Evolutionary conservation across 1,140 invertebrate species (phyloP).

Genomic region (Orchesella cincta): DNA sequence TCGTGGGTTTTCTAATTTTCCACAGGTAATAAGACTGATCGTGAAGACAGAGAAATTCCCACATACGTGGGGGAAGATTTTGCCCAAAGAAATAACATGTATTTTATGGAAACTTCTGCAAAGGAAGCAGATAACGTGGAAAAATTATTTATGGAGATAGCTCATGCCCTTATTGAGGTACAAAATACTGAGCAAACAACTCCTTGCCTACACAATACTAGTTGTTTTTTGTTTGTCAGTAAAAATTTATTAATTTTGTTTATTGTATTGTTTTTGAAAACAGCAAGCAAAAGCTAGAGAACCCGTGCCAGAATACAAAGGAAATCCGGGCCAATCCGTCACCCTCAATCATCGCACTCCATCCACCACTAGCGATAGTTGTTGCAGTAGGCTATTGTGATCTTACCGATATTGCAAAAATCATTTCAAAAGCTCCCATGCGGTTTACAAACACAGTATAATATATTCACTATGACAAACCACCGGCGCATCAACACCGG

Average conservation of each 20-base stretch:
- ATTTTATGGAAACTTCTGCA: slow-evolving; percentile 96
- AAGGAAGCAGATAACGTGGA: slow-evolving; percentile 98
- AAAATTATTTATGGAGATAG: slow-evolving; percentile 92
- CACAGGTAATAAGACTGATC: slow-evolving; percentile 91
- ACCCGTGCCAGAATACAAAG: slow-evolving; percentile 41
- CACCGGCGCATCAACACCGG: background rate
- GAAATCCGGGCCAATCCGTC: slow-evolving; percentile 38
- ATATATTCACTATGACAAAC: no score
- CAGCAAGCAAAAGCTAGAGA: slow-evolving; percentile 49
- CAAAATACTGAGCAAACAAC: slow-evolving; percentile 37
- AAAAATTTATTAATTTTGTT: background rate
- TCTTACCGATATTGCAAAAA: no score
- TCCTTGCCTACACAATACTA: background rate
- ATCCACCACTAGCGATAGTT: slow-evolving; percentile 42
- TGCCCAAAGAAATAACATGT: slow-evolving; percentile 92
- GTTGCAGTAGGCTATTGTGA: slow-evolving; percentile 46
- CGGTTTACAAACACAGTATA: no score
- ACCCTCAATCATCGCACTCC: slow-evolving; percentile 43
- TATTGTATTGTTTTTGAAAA: slow-evolving; percentile 24
- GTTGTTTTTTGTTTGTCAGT: background rate
- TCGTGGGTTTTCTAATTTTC: no score
- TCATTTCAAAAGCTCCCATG: no score
- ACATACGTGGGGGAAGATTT: slow-evolving; percentile 93
- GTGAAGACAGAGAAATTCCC: slow-evolving; percentile 92
- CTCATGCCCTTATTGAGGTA: slow-evolving; percentile 86